A percentile compares a stretch with the other conserved stretches of the same genome.
These are phyloP conservation scores for Ellobius talpinus DNA, from an alignment of 2,113 vertebrate species.

Conservation along the genomic window DNA sequence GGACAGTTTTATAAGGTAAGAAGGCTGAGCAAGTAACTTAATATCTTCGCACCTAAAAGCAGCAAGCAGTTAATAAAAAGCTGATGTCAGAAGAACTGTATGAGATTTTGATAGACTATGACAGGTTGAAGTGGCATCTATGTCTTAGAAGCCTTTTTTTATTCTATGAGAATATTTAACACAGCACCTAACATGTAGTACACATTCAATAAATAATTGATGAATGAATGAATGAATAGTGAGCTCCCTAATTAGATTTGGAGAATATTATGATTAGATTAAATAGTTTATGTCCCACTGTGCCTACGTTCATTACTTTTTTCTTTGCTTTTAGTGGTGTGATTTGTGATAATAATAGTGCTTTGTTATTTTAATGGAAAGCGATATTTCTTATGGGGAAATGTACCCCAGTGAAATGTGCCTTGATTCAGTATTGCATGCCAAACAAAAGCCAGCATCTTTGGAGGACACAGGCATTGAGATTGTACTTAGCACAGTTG, in stretches of 20 bases:
- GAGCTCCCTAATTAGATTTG: constrained; percentile 70
- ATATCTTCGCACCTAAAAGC: constrained; percentile 14
- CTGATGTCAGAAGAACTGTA: constrained; percentile 25
- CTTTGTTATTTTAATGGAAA: constrained; percentile 67
- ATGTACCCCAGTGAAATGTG: not conserved
- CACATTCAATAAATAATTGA: constrained; percentile 52
- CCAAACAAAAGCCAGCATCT: not conserved
- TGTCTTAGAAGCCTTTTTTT: not conserved
- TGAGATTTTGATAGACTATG: not conserved
- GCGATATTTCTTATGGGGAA: constrained; percentile 54
- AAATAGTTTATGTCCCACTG: constrained; percentile 61
- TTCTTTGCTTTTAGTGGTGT: constrained; percentile 56
- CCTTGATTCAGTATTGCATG: not conserved
- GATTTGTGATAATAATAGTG: constrained; percentile 59
- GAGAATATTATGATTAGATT: constrained; percentile 52
- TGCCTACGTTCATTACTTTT: constrained; percentile 37
- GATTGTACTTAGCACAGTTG: not conserved
- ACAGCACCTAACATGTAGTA: not conserved
- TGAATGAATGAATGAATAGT: constrained; percentile 35
- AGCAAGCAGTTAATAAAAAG: not conserved
- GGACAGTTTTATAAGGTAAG: not conserved
- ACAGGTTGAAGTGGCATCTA: not conserved
- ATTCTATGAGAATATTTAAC: constrained; percentile 16
- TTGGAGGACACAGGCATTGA: not conserved
- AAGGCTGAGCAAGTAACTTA: constrained; percentile 15